Conservation (phyloP, 2,113 vertebrate species). For the Mus musculus region GRCm39 chr8:91162501-91163000, state of each 20-base stretch:
- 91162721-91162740: constrained; percentile 59
- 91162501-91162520: not conserved
- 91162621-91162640: not conserved
- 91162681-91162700: constrained; percentile 63
- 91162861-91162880: constrained; percentile 84
- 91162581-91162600: not conserved
- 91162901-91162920: constrained; percentile 43
- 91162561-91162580: not conserved
- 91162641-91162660: not conserved
- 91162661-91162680: constrained; percentile 20
- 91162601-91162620: not conserved
- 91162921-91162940: constrained; percentile 59
- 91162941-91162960: constrained; percentile 58
- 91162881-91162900: constrained; percentile 74
- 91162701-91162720: constrained; percentile 53
- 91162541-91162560: not conserved
- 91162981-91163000: constrained; percentile 73
- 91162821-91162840: constrained; percentile 69
- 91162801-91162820: constrained; percentile 71
- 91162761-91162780: constrained; percentile 59
- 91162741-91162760: not conserved
- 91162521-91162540: not conserved
- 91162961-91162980: constrained; percentile 78
- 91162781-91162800: constrained; percentile 72
- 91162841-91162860: constrained; percentile 83